Percentiles rank a stretch among this genome's conserved stretches.
Evolutionary conservation across 2,113 vertebrate species (phyloP).

Genomic region (Leuciscus idus): DNA sequence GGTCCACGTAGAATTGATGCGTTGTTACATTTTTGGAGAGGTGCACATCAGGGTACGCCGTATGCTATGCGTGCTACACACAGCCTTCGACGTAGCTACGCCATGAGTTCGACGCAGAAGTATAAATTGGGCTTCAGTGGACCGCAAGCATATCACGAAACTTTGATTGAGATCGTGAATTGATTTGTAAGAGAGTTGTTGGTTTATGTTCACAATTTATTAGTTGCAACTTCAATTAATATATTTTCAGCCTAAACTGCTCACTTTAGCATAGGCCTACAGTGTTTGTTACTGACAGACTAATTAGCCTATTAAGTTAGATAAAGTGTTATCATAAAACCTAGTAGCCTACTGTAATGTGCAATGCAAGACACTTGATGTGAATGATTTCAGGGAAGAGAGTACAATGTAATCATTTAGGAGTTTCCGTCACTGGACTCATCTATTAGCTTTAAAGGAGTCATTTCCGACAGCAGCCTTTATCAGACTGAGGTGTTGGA

Average conservation of each 20-base stretch:
- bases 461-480: slow-evolving; percentile 71
- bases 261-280: background rate
- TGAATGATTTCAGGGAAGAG: slow-evolving; percentile 46
- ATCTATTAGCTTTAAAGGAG: slow-evolving; percentile 73
- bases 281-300: background rate
- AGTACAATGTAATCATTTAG: background rate
- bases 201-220: background rate
- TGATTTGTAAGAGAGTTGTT: background rate
- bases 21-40: too few relatives aligned
- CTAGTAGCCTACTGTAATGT: background rate
- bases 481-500: slow-evolving; percentile 80
- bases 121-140: too few relatives aligned
- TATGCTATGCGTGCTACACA: too few relatives aligned
- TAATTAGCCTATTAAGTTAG: background rate
- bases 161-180: too few relatives aligned
- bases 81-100: too few relatives aligned
- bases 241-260: background rate
- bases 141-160: too few relatives aligned
- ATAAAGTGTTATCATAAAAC: background rate
- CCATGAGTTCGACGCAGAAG: too few relatives aligned
- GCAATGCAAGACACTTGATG: background rate
- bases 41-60: too few relatives aligned
- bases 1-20: too few relatives aligned
- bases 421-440: slow-evolving; percentile 12
- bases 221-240: background rate